phyloP scores from a whole-genome alignment of 2,797 vertebrate genomes.

The Parotocinclus haroldoi region DNA sequence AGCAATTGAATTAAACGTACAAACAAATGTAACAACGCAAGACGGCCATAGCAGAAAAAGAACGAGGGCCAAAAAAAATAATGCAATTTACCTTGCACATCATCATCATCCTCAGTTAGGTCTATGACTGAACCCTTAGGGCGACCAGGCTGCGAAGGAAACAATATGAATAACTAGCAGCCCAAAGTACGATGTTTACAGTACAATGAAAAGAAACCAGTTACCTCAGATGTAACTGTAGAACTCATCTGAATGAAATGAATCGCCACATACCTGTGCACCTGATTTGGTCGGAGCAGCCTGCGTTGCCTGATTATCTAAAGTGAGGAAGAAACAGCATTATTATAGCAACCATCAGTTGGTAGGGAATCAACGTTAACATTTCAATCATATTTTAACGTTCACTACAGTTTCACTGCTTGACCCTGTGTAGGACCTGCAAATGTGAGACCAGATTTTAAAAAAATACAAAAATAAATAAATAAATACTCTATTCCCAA shows the following conservation, averaged over 20 bases:
- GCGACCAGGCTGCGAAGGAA: constrained; percentile 72
- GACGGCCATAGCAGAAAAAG: constrained; percentile 1
- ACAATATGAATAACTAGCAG: background rate
- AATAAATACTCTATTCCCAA: too few relatives aligned
- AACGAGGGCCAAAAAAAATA: background rate
- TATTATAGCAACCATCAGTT: too few relatives aligned
- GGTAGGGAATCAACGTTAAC: too few relatives aligned
- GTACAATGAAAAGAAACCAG: too few relatives aligned
- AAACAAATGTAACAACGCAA: constrained; percentile 13
- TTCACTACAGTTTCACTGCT: too few relatives aligned
- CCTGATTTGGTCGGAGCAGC: constrained; percentile 68
- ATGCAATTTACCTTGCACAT: constrained; percentile 72
- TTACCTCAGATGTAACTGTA: too few relatives aligned
- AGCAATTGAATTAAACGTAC: background rate
- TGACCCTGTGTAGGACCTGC: too few relatives aligned
- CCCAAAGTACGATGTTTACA: too few relatives aligned
- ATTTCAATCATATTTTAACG: too few relatives aligned
- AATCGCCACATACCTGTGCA: constrained; percentile 65
- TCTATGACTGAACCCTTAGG: constrained; percentile 90
- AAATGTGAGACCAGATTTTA: too few relatives aligned
- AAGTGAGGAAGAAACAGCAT: constrained; percentile 20
- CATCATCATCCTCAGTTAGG: constrained; percentile 96
- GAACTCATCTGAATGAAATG: too few relatives aligned
- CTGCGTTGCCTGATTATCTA: constrained; percentile 84
- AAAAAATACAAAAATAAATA: too few relatives aligned